phyloP scores from a whole-genome alignment of 2,888 invertebrate species.

The Hybos culiciformis region DNA sequence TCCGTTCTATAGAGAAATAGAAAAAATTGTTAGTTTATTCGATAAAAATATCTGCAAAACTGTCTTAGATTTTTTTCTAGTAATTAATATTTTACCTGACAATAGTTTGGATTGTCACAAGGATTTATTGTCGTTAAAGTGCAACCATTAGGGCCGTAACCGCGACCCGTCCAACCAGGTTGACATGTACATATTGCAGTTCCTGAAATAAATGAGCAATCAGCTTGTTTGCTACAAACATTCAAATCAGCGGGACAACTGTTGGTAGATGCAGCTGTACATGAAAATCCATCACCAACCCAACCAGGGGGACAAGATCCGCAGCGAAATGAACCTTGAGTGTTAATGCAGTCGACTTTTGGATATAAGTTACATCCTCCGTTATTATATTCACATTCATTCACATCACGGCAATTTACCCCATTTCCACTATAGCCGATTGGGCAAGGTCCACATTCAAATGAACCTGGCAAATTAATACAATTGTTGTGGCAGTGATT shows the following conservation, averaged over 20 bases:
- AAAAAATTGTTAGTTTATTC: constrained; percentile 11
- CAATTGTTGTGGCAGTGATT: constrained; percentile 75
- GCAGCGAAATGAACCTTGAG: constrained; percentile 75
- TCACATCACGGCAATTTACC: constrained; percentile 67
- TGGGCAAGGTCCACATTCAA: constrained; percentile 79
- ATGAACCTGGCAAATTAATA: constrained; percentile 79
- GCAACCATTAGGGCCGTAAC: constrained; percentile 70
- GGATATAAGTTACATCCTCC: constrained; percentile 82
- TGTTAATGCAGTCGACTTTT: constrained; percentile 75
- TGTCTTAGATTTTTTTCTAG: too few species aligned
- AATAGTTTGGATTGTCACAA: constrained; percentile 43
- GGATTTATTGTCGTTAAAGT: constrained; percentile 25
- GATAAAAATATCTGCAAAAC: not conserved
- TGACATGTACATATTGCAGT: constrained; percentile 65
- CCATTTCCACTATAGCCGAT: constrained; percentile 79
- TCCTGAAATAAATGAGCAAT: constrained; percentile 56
- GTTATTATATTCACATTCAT: constrained; percentile 72
- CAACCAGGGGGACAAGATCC: constrained; percentile 81
- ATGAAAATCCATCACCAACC: constrained; percentile 67
- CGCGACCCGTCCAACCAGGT: constrained; percentile 63
- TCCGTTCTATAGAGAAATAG: constrained; percentile 43
- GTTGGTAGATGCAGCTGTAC: constrained; percentile 32
- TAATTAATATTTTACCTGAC: constrained; percentile 26
- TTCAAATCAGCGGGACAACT: constrained; percentile 23
- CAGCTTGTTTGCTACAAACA: constrained; percentile 68